Base-by-base conservation (phyloP, 2,113 vertebrate species). In the Pterocles orientalis region DNA sequence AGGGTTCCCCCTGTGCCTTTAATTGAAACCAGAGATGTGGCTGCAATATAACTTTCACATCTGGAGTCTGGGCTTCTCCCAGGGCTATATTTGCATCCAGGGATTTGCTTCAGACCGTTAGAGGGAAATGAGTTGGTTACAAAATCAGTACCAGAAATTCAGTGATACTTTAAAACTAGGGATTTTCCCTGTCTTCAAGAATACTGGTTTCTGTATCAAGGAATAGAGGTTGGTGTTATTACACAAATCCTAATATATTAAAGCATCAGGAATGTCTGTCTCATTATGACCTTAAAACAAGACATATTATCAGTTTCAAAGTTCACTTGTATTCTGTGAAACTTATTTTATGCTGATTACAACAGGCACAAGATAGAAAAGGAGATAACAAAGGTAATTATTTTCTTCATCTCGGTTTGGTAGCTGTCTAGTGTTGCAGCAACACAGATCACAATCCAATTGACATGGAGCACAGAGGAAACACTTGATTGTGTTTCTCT, bases 11-110 rank as follows among this genome's bases (percentile, higher is more conserved):
- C 33, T 24, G 24, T 20, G 20, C 61, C 72, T 88, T 83, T 94
- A 96, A 93, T 69, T 83, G 80, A 81, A 95, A 82, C 43, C 91
- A 95, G 90, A 83, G 62, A 80, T 82, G 54, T 82, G 58, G 50
- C 45, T 90, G 66, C 47, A 57, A 33, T 62, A 9, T 54, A 80
- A 65, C 69, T 81, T 93, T 76, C 77, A 84, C 89, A 88, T 92
- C 57, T 96, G 91, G 81, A 88, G 47, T 64, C 79, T 65, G 34
- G 48, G 33, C 56, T 82, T 83, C 75, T 94, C 90, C 41, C 72
- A 58, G 54, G n/a, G 65, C 77, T 86, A 0, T 79, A 48, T 82
- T 92, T 95, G 82, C 34, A 86, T 90, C 34, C 45, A 71, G 86
- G 48, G 69, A 43, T 69, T 94, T 93, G 34, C 18, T 84, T 71